Evolutionary conservation across 1,140 invertebrate species (phyloP), one percentile per base, ranked within the genome.

Genomic region (Chionoecetes opilio): DNA sequence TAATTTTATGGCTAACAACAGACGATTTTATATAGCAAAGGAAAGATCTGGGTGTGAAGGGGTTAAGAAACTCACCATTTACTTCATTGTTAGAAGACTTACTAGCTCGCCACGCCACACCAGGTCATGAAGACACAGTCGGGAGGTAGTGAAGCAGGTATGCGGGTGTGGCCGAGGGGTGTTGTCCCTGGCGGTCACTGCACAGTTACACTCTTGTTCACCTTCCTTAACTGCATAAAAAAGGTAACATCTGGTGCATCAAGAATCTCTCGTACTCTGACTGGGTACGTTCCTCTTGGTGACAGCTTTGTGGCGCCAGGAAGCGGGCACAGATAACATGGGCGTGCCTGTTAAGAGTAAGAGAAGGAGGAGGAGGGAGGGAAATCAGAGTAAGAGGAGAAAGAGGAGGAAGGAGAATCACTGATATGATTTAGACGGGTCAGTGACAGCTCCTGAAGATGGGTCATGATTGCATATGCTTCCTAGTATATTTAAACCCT

Each of bases 171-270:
- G 14, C 32, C 2, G 29, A 6, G 32, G 32, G n/a, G 84, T 38
- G 84, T 38, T 86, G 84, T 86, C 84, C 84, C 32, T 86, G 84
- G 84, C 84, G 84, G 84, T 38, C 84, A 86, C 84, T 34, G 84
- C 84, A 86, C 84, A 86, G 84, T 86, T 86, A 86, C 84, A 26
- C 35, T 35, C 84, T 34, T 86, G 35, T 86, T 86, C 35, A 35
- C 32, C 35, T 86, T 14, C 84, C 84, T 86, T 86, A 34, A 86
- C 17, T 75, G 6, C 2, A n/a, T n/a, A n/a, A 75, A 75, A 75
- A n/a, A 75, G n/a, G 63, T 75, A 75, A 26, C 21, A 75, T 75
- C 63, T 75, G 63, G 6, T 75, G 63, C n/a, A 75, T 75, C 63
- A 75, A 75, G 63, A n/a, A 5, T 75, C 21, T 26, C 63, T n/a